Percentiles rank a stretch among this genome's conserved stretches.
These are phyloP conservation scores for Heterodera carotae DNA, from an alignment of 1,140 invertebrate genomes.

Conservation along the genomic window DNA sequence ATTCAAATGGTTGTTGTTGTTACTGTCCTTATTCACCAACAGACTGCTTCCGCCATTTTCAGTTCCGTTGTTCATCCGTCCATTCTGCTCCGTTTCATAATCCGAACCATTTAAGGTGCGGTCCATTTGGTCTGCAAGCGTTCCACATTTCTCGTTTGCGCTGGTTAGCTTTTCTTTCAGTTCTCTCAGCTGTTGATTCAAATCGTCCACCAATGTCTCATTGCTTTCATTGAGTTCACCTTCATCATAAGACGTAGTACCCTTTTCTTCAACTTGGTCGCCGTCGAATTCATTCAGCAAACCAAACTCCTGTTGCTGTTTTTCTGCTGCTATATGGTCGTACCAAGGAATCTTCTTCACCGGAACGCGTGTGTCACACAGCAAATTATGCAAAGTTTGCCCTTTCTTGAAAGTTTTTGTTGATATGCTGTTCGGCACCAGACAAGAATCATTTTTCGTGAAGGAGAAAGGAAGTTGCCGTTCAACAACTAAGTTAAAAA, in stretches of 20 bases:
- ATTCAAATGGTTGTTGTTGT: no score
- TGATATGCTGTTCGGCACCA: constrained; percentile 12
- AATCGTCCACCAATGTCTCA: constrained; percentile 7
- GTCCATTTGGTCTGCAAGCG: neutral
- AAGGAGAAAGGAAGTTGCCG: neutral
- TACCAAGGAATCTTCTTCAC: neutral
- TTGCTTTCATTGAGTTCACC: neutral
- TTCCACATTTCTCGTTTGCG: neutral
- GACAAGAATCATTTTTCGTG: constrained; percentile 4
- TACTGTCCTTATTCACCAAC: no score
- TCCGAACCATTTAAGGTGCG: neutral
- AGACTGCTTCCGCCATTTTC: no score
- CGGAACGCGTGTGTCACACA: constrained; percentile 13
- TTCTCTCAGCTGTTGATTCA: neutral
- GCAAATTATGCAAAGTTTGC: constrained; percentile 11
- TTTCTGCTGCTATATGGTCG: neutral
- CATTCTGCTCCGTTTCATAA: neutral
- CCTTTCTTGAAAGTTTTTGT: constrained; percentile 30
- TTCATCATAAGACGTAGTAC: neutral
- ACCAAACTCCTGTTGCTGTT: constrained; percentile 6
- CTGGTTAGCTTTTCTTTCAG: neutral
- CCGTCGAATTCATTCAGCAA: constrained; percentile 3
- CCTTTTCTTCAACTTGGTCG: neutral
- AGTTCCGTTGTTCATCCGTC: no score
- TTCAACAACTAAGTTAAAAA: constrained; percentile 18